Evolutionary conservation across 2,888 invertebrate species (phyloP), one percentile per base, ranked within the genome.

Genomic region (Polydrusus pterygomalis): DNA sequence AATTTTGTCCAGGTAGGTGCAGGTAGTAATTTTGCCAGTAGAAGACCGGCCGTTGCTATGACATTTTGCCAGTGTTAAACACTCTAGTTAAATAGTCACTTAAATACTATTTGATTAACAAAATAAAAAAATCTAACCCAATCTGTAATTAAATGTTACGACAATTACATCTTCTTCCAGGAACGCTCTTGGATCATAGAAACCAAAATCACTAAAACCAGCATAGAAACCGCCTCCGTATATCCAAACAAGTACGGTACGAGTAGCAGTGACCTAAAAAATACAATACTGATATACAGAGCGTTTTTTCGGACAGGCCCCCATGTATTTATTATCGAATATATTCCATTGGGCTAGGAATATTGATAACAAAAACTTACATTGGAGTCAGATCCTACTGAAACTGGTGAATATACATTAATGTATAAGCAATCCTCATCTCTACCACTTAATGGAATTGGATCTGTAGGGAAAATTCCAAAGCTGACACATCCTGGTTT

Each of bases 241-340:
- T 20, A 60, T 60, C 38, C 20, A 47, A 90, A 1, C 87, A 86
- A 1, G 86, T 78, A 25, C 88, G 86, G 13, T 85, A 85, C 34
- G 81, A 80, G 45, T 78, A 78, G 3, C 85, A 72, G 83, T 82
- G 30, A 86, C 83, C 79, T 82, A 86, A 0, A 85, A 83, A 25
- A 25, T n/a, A 25, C 5, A 25, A 25, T 25, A 5, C 5, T 5
- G 5, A 25, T 25, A 25, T 25, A 25, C 1, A 25, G 25, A 5
- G n/a, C n/a, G n/a, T n/a, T n/a, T n/a, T n/a, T n/a, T n/a, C n/a
- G n/a, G n/a, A n/a, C n/a, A n/a, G n/a, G n/a, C n/a, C n/a, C n/a
- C n/a, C n/a, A n/a, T n/a, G n/a, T n/a, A n/a, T n/a, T n/a, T n/a
- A n/a, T n/a, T n/a, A n/a, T n/a, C n/a, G n/a, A n/a, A n/a, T n/a